phyloP scores from a whole-genome alignment of 2,888 invertebrate genomes.

The Lycaena phlaeas region DNA sequence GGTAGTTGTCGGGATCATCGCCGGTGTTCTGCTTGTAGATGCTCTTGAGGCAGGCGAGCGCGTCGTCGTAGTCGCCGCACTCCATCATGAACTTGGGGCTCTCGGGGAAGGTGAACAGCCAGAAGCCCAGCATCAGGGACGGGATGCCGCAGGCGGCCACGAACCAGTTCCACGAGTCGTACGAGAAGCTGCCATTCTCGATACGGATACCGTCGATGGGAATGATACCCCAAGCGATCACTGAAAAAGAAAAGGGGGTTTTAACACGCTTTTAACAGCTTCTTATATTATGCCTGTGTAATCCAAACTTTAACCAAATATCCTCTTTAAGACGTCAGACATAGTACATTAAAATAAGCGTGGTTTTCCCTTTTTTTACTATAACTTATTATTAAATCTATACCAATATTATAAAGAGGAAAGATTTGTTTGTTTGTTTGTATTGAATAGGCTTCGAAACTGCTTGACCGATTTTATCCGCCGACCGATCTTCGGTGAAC shows the following conservation, averaged over 20 bases:
- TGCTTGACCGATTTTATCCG: too few species aligned
- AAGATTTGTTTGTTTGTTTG: too few species aligned
- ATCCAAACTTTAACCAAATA: too few species aligned
- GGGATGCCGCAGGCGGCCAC: constrained; percentile 83
- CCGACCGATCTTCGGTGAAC: too few species aligned
- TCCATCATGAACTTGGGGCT: constrained; percentile 88
- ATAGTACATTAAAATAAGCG: too few species aligned
- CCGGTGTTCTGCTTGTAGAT: constrained; percentile 83
- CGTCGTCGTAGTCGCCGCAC: constrained; percentile 84
- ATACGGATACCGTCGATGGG: constrained; percentile 77
- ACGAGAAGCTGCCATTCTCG: constrained; percentile 73
- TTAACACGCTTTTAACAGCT: too few species aligned
- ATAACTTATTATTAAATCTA: too few species aligned
- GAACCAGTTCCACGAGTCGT: constrained; percentile 87
- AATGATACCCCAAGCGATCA: constrained; percentile 85
- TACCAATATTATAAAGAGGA: too few species aligned
- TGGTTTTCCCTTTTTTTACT: too few species aligned
- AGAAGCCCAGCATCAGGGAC: constrained; percentile 77
- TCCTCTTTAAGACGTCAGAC: too few species aligned
- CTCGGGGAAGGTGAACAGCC: constrained; percentile 84
- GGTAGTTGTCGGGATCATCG: constrained; percentile 78
- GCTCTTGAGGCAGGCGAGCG: constrained; percentile 77
- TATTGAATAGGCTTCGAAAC: too few species aligned
- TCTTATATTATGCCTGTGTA: too few species aligned
- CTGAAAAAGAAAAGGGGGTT: constrained; percentile 51